Evolutionary conservation across 2,113 vertebrate species (phyloP).

Genomic region (Podarcis muralis): DNA sequence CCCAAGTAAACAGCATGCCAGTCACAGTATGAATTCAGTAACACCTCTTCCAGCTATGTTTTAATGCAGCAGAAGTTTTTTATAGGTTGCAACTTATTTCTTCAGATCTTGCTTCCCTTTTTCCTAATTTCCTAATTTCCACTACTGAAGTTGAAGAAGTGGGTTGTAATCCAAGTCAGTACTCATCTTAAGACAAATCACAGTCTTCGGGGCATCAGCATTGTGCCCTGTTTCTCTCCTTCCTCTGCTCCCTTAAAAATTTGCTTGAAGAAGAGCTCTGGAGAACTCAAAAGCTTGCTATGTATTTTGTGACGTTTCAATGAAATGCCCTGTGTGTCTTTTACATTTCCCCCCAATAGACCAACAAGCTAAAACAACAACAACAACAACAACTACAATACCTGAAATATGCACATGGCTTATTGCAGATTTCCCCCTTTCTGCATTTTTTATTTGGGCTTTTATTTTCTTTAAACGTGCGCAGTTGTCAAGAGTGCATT

Average conservation of each 20-base stretch:
- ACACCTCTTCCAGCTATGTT: neutral
- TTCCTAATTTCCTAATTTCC: neutral
- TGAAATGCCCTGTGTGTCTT: neutral
- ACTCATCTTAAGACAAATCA: neutral
- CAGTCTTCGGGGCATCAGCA: neutral
- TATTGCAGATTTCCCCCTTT: neutral
- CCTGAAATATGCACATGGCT: neutral
- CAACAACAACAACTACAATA: no score
- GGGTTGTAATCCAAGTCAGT: neutral
- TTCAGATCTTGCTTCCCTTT: neutral
- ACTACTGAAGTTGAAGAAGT: neutral
- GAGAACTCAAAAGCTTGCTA: neutral
- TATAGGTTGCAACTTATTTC: neutral
- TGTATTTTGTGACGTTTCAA: neutral
- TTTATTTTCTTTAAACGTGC: constrained; percentile 17
- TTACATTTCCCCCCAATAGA: neutral
- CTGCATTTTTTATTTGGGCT: constrained; percentile 4
- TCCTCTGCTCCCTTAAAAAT: neutral
- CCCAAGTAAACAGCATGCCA: no score
- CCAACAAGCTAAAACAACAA: neutral
- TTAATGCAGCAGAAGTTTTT: neutral
- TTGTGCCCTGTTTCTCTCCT: neutral
- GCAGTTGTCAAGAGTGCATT: constrained; percentile 13
- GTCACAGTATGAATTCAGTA: neutral
- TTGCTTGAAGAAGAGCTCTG: neutral